A percentile compares a stretch with the other conserved stretches of the same genome.
These are phyloP conservation scores for Diuraphis noxia DNA, from an alignment of 1,140 invertebrate genomes.

Conservation along the genomic window DNA sequence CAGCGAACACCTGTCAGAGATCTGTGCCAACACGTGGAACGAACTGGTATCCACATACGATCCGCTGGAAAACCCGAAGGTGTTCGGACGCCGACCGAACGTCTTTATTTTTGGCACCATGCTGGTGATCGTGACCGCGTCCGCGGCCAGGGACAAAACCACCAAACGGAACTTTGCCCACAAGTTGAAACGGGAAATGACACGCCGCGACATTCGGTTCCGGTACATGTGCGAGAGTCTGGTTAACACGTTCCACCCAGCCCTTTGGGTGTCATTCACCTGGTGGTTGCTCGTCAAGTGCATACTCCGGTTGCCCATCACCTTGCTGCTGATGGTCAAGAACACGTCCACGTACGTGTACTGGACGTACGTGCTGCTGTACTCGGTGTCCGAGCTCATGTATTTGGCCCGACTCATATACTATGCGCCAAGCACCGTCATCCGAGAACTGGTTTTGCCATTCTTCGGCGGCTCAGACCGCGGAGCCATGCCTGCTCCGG, in stretches of 20 bases:
- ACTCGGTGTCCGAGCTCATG: conserved; percentile 64
- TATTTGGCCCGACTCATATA: conserved; percentile 65
- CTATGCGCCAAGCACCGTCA: conserved; percentile 65
- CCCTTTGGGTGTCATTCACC: conserved; percentile 33
- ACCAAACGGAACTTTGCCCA: conserved; percentile 59
- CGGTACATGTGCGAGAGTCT: conserved; percentile 46
- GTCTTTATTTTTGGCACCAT: conserved; percentile 67
- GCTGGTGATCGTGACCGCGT: conserved; percentile 64
- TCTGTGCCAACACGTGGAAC: conserved; percentile 75
- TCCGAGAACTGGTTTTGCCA: conserved; percentile 62
- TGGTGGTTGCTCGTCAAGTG: conserved; percentile 56
- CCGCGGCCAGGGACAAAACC: conserved; percentile 62
- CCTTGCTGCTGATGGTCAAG: conserved; percentile 52
- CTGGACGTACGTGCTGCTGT: conserved; percentile 63
- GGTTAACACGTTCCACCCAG: conserved; percentile 56
- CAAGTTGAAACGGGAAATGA: conserved; percentile 60
- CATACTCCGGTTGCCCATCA: conserved; percentile 55
- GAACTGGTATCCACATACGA: conserved; percentile 78
- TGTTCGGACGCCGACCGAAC: conserved; percentile 67
- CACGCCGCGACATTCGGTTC: conserved; percentile 47
- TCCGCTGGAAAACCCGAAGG: conserved; percentile 71
- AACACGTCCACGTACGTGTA: conserved; percentile 55
- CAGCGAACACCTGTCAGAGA: conserved; percentile 69
- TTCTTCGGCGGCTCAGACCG: conserved; percentile 63
- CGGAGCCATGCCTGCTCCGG: conserved; percentile 69